Conservation (phyloP, 1,140 invertebrate genomes). For the Muscidifurax raptorellus region DNA sequence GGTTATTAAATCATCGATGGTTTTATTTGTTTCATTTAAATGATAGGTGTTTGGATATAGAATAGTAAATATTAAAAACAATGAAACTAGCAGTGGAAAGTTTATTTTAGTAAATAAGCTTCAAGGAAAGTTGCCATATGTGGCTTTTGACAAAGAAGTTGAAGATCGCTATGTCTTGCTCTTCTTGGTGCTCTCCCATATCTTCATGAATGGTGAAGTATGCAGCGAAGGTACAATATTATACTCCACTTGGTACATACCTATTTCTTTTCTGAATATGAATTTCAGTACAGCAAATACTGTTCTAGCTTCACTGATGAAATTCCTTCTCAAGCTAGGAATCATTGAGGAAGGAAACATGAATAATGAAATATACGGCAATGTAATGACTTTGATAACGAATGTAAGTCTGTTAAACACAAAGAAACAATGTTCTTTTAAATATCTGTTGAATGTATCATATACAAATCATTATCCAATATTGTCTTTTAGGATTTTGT, state of each 20-base stretch:
- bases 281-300: not conserved
- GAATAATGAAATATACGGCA: conserved; percentile 61
- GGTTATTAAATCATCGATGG: not conserved
- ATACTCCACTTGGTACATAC: conserved; percentile 30
- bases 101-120: conserved; percentile 63
- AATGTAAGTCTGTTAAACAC: conserved; percentile 56
- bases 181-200: conserved; percentile 63
- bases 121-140: conserved; percentile 57
- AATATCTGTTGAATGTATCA: not conserved
- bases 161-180: conserved; percentile 56
- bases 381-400: conserved; percentile 59
- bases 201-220: conserved; percentile 63
- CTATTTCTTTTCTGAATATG: conserved; percentile 16
- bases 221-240: conserved; percentile 62
- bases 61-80: conserved; percentile 52
- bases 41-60: conserved; percentile 67
- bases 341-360: conserved; percentile 53
- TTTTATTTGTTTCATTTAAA: conserved; percentile 29
- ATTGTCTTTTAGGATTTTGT: conserved; percentile 64
- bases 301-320: conserved; percentile 59
- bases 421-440: not conserved
- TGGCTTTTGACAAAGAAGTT: conserved; percentile 45
- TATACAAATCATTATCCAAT: conserved; percentile 9
- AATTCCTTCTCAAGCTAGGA: conserved; percentile 57
- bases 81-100: conserved; percentile 54